A percentile compares a stretch with the other conserved stretches of the same genome.
These are phyloP conservation scores for Sterrhoptilus dennistouni DNA, from an alignment of 2,113 vertebrate species.

Conservation along the genomic window DNA sequence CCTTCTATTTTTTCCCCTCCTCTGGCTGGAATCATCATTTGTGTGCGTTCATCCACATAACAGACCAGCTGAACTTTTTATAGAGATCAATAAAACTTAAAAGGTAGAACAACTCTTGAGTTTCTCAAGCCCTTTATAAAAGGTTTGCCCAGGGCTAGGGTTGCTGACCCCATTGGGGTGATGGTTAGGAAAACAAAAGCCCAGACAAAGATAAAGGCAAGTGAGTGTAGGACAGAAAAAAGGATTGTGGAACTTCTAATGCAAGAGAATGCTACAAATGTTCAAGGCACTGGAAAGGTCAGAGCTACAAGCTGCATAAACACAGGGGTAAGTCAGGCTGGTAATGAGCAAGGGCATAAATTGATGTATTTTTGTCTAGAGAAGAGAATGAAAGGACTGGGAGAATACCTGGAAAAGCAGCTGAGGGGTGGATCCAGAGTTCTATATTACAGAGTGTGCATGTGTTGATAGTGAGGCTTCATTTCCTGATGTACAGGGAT, in stretches of 20 bases:
- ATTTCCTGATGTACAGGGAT: neutral
- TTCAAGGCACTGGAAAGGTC: neutral
- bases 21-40: neutral
- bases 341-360: neutral
- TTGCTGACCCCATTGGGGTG: neutral
- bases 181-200: neutral
- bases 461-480: neutral
- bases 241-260: neutral
- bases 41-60: neutral
- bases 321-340: neutral
- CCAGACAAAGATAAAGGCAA: neutral
- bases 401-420: neutral
- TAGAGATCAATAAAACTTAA: constrained; percentile 35
- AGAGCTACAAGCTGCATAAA: constrained; percentile 3
- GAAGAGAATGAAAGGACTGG: neutral
- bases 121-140: constrained; percentile 18
- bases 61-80: neutral
- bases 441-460: accelerated
- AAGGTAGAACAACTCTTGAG: constrained; percentile 1
- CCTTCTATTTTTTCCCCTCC: neutral
- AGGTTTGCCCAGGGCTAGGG: neutral
- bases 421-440: neutral
- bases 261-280: neutral
- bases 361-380: neutral
- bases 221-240: neutral